These are phyloP conservation scores for Abramis brama DNA, from an alignment of 2,113 vertebrate species.

Conservation along the genomic window DNA sequence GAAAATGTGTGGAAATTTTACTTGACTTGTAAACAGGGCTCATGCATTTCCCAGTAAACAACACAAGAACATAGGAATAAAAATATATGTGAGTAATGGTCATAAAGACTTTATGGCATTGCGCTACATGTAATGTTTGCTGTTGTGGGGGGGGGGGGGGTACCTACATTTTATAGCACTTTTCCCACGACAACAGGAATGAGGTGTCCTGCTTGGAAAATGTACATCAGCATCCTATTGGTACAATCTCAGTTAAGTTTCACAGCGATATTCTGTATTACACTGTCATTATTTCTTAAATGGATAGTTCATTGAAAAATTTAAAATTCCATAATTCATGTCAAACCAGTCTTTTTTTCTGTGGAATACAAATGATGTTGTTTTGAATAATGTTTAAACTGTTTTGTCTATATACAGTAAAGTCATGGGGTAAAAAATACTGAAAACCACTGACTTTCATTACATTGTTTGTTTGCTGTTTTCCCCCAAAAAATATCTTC, in stretches of 20 bases:
- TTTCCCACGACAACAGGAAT: constrained; percentile 49
- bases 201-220: constrained; percentile 26
- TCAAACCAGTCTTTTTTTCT: not conserved
- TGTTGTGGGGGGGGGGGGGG: not conserved
- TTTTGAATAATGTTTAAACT: too few relatives aligned
- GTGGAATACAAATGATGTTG: too few relatives aligned
- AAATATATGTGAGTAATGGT: constrained; percentile 45
- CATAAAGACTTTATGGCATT: constrained; percentile 40
- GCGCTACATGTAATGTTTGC: not conserved
- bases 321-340: not conserved
- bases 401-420: not conserved
- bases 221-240: not conserved
- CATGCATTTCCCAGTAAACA: constrained; percentile 60
- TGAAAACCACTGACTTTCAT: too few relatives aligned
- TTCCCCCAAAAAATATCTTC: not conserved
- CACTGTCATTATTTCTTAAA: not conserved
- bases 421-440: too few relatives aligned
- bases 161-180: constrained; percentile 41
- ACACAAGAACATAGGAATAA: constrained; percentile 63
- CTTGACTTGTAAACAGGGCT: constrained; percentile 66
- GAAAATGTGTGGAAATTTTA: constrained; percentile 57
- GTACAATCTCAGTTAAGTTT: not conserved
- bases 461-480: too few relatives aligned
- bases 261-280: not conserved
- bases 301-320: not conserved